Base-by-base conservation (phyloP, 2,113 vertebrate species). In the Thalassarche chlororhynchos region DNA sequence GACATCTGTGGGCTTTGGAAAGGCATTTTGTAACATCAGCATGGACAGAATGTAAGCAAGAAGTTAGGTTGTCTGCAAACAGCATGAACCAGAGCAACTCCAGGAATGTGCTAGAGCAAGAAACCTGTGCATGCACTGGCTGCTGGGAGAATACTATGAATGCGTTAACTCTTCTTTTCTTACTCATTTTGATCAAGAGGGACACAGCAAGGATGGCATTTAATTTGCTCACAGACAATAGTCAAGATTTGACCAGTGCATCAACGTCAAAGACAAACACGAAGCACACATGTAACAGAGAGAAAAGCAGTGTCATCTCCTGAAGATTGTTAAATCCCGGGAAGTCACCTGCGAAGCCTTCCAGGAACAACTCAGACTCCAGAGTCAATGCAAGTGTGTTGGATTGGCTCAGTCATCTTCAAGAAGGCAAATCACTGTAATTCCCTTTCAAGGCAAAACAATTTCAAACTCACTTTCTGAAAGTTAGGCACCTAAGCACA, bases 401-500 rank as follows among this genome's bases (percentile, higher is more conserved):
- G 76, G 61, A 61, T 46, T 47, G 84, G 80, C 89, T 68, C 92
- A 76, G 84, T 2, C 62, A 49, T 17, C 70, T 32, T 36, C 38
- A 64, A 60, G 71, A 94, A 95, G 81, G 55, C 75, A 94, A 94
- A 96, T 90, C 82, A 52, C 26, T 57, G 55, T 61, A 92, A 95
- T 80, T 57, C 54, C 68, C 46, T 78, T 62, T 58, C 90, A 93
- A 90, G 82, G 82, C 84, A 96, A 95, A 96, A 96, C 82, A 90
- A 75, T 75, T 94, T 87, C 51, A 36, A 94, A 86, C 78, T 91
- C 84, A 9, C 88, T 88, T 96, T 77, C 90, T 74, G 42, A 42
- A 94, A 90, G 75, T 95, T 55, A 89, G 82, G 68, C 91, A 96
- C 96, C 97, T 96, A 90, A 95, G 79, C 90, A 97, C 91, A 90